Evolutionary conservation across 2,888 invertebrate genomes (phyloP), one percentile per base, ranked within the genome.

Genomic region (Oscheius sp.): DNA sequence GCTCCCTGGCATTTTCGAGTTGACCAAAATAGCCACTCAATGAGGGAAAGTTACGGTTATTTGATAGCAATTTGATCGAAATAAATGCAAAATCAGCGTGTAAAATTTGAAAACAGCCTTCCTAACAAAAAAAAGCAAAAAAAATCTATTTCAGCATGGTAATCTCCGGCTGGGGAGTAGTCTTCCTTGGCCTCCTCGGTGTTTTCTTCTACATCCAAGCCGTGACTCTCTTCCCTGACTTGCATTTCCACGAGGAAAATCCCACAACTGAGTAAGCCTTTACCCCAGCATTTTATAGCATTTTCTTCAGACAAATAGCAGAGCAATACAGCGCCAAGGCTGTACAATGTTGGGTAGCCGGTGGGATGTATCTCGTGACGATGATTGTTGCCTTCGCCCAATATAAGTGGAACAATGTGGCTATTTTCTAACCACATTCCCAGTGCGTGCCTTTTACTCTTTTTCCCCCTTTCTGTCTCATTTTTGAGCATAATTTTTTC

Each of bases 341-440:
- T n/a, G 79, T 73, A 2, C 91, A 91, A 83, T 91, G 90, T 86
- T 91, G 89, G 88, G 89, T 90, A 45, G 90, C 90, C 13, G 90
- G 90, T 27, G 90, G 89, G 25, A 83, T 90, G 69, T 90, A 90
- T 72, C 86, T 88, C 16, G 85, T 88, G 61, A 88, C 89, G 9
- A 85, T 90, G 72, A 83, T 90, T 70, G 87, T 81, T 46, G 87
- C 85, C 43, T 85, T 87, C 76, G 87, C 88, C 88, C 87, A 88
- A 72, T 88, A 89, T 76, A 83, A 85, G 70, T 86, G 78, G 76
- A 86, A 86, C 81, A 76, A 79, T 25, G 58, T 73, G 21, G 52
- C 70, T 41, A 78, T 81, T 56, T 78, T 84, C 73, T 82, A 74
- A 76, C 35, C 35, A 6, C 35, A 6, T 9, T 3, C 35, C 35